Evolutionary conservation across 2,888 invertebrate genomes (phyloP).

Genomic region (Cheilosia urbana): DNA sequence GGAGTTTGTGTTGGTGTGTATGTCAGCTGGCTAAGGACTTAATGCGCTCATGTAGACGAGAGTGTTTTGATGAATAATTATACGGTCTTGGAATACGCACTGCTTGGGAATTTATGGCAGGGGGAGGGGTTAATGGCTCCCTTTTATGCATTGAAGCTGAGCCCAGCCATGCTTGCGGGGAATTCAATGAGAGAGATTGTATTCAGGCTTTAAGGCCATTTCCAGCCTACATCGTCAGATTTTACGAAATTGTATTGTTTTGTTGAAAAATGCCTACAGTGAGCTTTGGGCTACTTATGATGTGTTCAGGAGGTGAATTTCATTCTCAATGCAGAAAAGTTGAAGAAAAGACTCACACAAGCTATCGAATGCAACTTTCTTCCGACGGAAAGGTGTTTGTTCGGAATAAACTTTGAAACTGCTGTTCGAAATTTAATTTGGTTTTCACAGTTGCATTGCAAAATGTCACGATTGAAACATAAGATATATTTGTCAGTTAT

Average conservation of each 20-base stretch:
- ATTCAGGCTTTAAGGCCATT: neutral
- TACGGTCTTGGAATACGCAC: neutral
- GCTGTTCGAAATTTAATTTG: no score
- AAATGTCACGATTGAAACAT: no score
- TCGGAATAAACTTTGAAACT: no score
- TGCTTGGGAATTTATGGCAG: neutral
- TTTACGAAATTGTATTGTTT: neutral
- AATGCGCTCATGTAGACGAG: constrained; percentile 52
- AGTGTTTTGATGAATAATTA: constrained; percentile 63
- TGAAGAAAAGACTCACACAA: no score
- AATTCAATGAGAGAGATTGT: neutral
- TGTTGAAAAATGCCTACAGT: neutral
- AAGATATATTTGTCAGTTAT: no score
- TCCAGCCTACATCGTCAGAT: neutral
- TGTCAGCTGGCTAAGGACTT: constrained; percentile 2
- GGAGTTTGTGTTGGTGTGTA: neutral
- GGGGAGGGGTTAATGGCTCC: neutral
- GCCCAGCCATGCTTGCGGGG: neutral
- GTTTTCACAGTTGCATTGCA: no score
- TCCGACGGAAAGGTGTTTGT: no score
- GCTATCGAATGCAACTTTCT: no score
- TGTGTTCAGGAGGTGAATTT: no score
- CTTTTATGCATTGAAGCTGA: neutral
- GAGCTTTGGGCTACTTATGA: neutral
- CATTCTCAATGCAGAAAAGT: no score